These are phyloP conservation scores for Scolopax bukidnonensis DNA, from an alignment of 2,797 vertebrate species.

Conservation along the genomic window DNA sequence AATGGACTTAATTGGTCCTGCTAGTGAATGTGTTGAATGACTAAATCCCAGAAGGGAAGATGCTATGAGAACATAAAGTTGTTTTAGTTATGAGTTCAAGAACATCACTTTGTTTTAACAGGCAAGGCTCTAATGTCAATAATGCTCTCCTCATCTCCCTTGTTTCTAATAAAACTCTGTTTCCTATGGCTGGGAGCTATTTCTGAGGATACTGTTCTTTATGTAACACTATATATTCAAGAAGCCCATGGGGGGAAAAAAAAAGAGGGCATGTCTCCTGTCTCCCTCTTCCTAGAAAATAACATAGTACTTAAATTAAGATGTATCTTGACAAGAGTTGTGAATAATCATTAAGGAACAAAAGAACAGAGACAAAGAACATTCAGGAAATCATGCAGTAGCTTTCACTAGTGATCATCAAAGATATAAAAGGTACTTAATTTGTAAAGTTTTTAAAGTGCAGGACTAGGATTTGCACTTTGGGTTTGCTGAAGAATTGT, in stretches of 20 bases:
- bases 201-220: background rate
- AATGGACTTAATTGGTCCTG: background rate
- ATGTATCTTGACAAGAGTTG: background rate
- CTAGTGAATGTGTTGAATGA: background rate
- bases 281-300: background rate
- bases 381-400: background rate
- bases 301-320: background rate
- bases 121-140: background rate
- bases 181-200: background rate
- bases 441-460: background rate
- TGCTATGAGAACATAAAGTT: background rate
- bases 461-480: background rate
- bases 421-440: background rate
- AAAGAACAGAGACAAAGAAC: background rate
- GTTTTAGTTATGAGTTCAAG: background rate
- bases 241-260: accelerated
- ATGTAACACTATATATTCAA: background rate
- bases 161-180: background rate
- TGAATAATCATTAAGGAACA: background rate
- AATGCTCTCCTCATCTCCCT: background rate
- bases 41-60: background rate
- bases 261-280: background rate
- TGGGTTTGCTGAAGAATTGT: background rate
- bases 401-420: background rate
- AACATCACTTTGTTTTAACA: background rate